Conservation (phyloP, 2,113 vertebrate species). For the Sorex fumeus region DNA sequence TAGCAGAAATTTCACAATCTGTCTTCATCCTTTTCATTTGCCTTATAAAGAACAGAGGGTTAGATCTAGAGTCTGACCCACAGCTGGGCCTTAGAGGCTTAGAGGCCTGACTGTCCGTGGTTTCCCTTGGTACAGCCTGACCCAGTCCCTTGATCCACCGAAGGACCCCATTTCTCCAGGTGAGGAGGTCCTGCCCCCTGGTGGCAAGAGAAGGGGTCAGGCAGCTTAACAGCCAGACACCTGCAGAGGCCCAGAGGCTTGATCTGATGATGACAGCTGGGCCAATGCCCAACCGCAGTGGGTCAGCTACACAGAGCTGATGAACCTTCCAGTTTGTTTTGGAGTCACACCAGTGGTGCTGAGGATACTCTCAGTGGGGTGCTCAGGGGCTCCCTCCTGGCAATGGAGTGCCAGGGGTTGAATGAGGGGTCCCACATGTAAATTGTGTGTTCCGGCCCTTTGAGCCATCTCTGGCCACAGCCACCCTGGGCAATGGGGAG, state of each 20-base stretch:
- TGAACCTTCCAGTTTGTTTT: too few species aligned
- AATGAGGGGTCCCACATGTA: too few species aligned
- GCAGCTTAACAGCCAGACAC: neutral
- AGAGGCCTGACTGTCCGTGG: neutral
- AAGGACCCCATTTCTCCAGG: neutral
- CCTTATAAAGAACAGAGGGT: neutral
- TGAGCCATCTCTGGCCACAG: neutral
- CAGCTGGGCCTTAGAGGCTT: neutral
- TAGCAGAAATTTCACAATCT: neutral
- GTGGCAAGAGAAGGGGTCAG: constrained; percentile 4
- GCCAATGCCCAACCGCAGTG: neutral
- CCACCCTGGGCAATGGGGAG: neutral
- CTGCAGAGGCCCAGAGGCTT: fast-evolving
- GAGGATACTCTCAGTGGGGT: too few species aligned
- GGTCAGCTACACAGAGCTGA: too few species aligned
- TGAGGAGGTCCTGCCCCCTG: constrained; percentile 42
- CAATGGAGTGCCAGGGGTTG: neutral
- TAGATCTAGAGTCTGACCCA: neutral
- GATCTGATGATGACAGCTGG: neutral
- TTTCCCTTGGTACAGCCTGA: neutral
- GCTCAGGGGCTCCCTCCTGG: neutral
- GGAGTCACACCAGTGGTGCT: too few species aligned
- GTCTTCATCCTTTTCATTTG: neutral
- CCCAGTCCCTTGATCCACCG: fast-evolving
- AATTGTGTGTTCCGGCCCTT: too few species aligned